Evolutionary conservation across 2,113 vertebrate species (phyloP), one percentile per base, ranked within the genome.

Genomic region (Gasterosteus nipponicus): DNA sequence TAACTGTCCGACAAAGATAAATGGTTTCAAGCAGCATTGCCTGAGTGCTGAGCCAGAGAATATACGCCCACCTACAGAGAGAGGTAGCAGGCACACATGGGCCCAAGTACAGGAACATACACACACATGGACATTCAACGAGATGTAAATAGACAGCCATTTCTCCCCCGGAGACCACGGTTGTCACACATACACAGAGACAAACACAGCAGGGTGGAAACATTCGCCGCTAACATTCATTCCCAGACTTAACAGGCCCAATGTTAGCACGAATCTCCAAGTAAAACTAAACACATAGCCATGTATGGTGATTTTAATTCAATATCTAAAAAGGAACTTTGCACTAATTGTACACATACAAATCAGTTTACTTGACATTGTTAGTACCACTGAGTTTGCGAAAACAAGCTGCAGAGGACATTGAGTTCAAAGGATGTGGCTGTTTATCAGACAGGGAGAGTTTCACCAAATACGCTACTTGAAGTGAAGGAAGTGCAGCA

Each of bases 1-100:
- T 90, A 90, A 85, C 79, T 60, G 80, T 85, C 83, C 84, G 87
- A 89, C 80, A 78, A 75, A 87, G 82, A 93, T 81, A 77, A 90
- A 92, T 91, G 77, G 58, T 81, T 70, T 62, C 77, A 19, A 59
- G 61, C 63, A 59, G 62, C 73, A 41, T 54, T 51, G 67, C 64
- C 73, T 75, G 70, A 71, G 71, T 74, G 46, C 70, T 59, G 74
- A 75, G 51, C 65, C 73, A 29, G 33, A 18, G 51, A 84, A 74
- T 46, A 54, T 44, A 77, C 18, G 14, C 68, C 72, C 64, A 56
- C 65, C 47, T 22, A 29, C 47, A 71, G 22, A 64, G 58, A 44
- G 47, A 77, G 60, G 62, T 18, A 35, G 65, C 6, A 63, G 3
- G 29, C 58, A 68, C 64, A 54, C 44, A 26, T 29, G 60, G 35